Evolutionary conservation across 92 coral and sea anemone genomes (phyloP).

Genomic region (Pocillopora meandrina): DNA sequence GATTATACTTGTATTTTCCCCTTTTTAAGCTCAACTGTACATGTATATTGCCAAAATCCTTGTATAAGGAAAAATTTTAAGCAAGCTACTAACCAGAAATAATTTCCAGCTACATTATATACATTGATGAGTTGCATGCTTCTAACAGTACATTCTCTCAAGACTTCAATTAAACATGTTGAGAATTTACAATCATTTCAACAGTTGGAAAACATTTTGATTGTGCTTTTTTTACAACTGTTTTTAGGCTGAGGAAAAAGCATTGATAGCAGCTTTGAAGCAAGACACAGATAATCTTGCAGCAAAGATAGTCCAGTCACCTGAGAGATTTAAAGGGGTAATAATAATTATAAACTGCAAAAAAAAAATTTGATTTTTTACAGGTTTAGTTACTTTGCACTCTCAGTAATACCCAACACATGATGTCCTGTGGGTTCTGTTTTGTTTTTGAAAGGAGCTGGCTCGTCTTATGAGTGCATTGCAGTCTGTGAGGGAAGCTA

Average conservation of each 20-base stretch:
- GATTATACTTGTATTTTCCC: too few species aligned
- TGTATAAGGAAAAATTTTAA: background rate
- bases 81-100: too few species aligned
- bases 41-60: background rate
- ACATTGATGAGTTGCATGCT: too few species aligned
- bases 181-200: too few species aligned
- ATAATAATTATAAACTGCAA: conserved; percentile 5
- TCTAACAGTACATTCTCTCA: too few species aligned
- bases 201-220: too few species aligned
- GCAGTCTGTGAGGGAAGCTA: conserved; percentile 68
- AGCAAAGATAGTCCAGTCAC: conserved; percentile 91
- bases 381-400: background rate
- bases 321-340: conserved; percentile 91
- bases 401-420: background rate
- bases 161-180: too few species aligned
- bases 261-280: conserved; percentile 64
- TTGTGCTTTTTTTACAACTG: background rate
- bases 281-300: conserved; percentile 82
- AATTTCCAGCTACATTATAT: too few species aligned
- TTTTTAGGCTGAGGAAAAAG: conserved; percentile 83
- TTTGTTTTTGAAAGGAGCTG: conserved; percentile 58
- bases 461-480: conserved; percentile 73
- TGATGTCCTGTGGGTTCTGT: background rate
- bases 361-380: background rate
- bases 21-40: background rate